These are phyloP conservation scores for Archocentrus centrarchus DNA, from an alignment of 2,113 vertebrate species.

Conservation along the genomic window DNA sequence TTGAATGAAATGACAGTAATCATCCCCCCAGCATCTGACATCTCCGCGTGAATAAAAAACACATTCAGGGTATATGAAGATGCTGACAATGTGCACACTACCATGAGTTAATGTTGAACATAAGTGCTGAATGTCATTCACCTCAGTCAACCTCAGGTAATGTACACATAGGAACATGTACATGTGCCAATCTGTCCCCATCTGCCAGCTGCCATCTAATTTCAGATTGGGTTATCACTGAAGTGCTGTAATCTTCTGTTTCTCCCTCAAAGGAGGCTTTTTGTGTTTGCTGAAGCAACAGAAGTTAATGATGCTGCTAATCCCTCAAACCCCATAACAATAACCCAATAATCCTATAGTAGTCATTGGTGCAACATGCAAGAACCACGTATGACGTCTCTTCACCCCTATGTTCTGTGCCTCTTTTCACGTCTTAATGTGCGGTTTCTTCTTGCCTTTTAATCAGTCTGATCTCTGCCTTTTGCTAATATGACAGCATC, in stretches of 20 bases:
- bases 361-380: constrained; percentile 29
- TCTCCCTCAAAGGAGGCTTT: constrained; percentile 31
- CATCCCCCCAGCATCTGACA: constrained; percentile 35
- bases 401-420: neutral
- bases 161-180: neutral
- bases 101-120: constrained; percentile 18
- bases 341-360: constrained; percentile 19
- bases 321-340: constrained; percentile 31
- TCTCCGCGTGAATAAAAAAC: constrained; percentile 30
- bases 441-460: constrained; percentile 27
- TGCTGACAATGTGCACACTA: constrained; percentile 19
- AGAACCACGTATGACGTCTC: neutral
- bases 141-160: constrained; percentile 3
- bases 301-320: constrained; percentile 36
- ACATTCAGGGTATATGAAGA: constrained; percentile 15
- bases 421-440: neutral
- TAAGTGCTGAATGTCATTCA: constrained; percentile 14
- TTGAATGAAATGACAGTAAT: constrained; percentile 48
- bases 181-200: constrained; percentile 2
- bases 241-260: constrained; percentile 54
- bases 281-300: constrained; percentile 61
- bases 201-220: constrained; percentile 52
- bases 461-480: constrained; percentile 52
- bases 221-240: constrained; percentile 38
- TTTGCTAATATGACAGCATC: constrained; percentile 61